Evolutionary conservation across 2,113 vertebrate species (phyloP).

Genomic region (Danio rerio): DNA sequence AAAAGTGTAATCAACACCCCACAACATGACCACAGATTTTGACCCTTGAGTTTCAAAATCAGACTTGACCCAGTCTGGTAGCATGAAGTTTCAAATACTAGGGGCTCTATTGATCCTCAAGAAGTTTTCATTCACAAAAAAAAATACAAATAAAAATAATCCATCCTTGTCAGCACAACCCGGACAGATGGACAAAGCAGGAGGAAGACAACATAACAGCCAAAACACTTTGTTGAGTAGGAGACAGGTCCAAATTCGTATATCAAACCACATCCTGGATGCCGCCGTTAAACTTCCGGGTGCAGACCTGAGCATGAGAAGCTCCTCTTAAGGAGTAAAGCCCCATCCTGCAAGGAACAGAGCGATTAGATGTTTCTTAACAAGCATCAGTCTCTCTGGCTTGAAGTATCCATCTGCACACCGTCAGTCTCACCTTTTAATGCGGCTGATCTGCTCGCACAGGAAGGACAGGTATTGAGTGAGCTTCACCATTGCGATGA

Average conservation of each 20-base stretch:
- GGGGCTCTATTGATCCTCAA: constrained; percentile 7
- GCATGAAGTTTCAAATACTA: background rate
- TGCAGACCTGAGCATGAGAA: background rate
- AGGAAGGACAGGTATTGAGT: constrained; percentile 94
- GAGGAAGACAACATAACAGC: constrained; percentile 4
- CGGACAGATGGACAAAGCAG: background rate
- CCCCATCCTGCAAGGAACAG: constrained; percentile 53
- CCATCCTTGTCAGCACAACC: constrained; percentile 25
- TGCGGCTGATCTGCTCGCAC: constrained; percentile 85
- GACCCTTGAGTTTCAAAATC: background rate
- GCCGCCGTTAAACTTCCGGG: constrained; percentile 29
- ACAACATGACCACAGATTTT: background rate
- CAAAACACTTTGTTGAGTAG: background rate
- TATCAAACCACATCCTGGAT: constrained; percentile 44
- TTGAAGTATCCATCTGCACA: constrained; percentile 12
- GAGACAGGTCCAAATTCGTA: background rate
- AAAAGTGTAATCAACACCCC: background rate
- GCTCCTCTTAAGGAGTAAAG: constrained; percentile 21
- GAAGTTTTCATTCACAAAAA: background rate
- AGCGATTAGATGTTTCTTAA: constrained; percentile 37
- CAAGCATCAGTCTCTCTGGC: background rate
- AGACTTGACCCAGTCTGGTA: constrained; percentile 7
- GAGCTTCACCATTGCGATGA: constrained; percentile 93
- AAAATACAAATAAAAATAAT: constrained; percentile 1
- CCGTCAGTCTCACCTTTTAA: constrained; percentile 81